Conservation (phyloP, 2,888 invertebrate species). For the Invenusta paracnida region DNA sequence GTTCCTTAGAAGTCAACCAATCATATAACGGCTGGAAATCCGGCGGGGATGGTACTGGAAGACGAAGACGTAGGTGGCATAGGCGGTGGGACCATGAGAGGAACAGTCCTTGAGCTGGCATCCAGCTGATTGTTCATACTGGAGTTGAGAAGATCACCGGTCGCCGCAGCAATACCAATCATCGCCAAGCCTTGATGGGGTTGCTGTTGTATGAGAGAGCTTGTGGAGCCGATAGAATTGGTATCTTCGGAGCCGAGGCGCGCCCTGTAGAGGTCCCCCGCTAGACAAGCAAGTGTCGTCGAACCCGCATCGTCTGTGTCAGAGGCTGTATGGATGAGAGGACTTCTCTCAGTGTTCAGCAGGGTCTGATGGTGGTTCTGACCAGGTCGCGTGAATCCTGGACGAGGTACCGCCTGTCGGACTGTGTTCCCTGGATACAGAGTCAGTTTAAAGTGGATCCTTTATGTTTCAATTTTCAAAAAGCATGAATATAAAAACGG, state of each 20-base stretch:
- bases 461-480: no score
- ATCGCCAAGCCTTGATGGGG: not conserved
- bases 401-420: not conserved
- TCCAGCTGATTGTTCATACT: conserved; percentile 23
- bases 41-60: not conserved
- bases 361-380: conserved; percentile 11
- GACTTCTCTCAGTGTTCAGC: not conserved
- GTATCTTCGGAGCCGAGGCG: not conserved
- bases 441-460: no score
- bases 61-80: not conserved
- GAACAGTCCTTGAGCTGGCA: not conserved
- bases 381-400: not conserved
- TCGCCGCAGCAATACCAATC: not conserved
- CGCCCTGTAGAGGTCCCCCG: not conserved
- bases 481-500: not conserved
- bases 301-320: not conserved
- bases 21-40: not conserved
- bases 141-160: not conserved
- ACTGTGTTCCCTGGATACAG: not conserved
- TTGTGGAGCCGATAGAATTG: not conserved
- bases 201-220: not conserved
- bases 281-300: not conserved
- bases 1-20: not conserved
- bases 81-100: not conserved
- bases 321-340: conserved; percentile 1